Evolutionary conservation across 1,140 invertebrate species (phyloP).

Genomic region (Bombyx mandarina): DNA sequence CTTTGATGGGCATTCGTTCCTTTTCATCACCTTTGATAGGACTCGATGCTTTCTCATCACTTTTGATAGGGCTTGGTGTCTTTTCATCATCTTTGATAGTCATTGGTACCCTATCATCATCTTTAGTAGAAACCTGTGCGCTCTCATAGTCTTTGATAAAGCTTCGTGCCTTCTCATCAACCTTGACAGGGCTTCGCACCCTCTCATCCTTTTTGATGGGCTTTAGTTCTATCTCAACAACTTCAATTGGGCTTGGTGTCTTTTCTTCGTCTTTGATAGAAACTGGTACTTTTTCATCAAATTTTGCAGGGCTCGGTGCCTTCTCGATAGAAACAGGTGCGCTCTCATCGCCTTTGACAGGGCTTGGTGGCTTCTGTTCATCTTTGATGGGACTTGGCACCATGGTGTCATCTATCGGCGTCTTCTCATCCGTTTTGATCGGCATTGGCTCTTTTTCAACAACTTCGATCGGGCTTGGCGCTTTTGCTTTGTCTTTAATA

Average conservation of each 20-base stretch:
- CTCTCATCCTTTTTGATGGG: neutral
- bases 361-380: neutral
- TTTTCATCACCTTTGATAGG: conserved; percentile 1
- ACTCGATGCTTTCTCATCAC: neutral
- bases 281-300: neutral
- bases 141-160: neutral
- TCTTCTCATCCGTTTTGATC: neutral
- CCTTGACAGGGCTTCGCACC: neutral
- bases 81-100: neutral
- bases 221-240: neutral
- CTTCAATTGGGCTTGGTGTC: neutral
- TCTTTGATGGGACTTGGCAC: conserved; percentile 3
- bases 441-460: conserved; percentile 7
- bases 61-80: neutral
- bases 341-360: neutral
- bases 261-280: neutral
- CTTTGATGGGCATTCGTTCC: neutral
- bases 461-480: conserved; percentile 6
- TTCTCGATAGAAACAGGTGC: neutral
- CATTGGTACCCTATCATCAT: too few relatives aligned
- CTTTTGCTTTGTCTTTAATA: neutral
- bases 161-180: conserved; percentile 1
- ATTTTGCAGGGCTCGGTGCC: neutral
- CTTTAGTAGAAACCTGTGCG: neutral
- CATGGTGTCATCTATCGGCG: conserved; percentile 1